Base-by-base conservation (phyloP, 2,888 invertebrate species). In the Drosophila algonquin region DNA sequence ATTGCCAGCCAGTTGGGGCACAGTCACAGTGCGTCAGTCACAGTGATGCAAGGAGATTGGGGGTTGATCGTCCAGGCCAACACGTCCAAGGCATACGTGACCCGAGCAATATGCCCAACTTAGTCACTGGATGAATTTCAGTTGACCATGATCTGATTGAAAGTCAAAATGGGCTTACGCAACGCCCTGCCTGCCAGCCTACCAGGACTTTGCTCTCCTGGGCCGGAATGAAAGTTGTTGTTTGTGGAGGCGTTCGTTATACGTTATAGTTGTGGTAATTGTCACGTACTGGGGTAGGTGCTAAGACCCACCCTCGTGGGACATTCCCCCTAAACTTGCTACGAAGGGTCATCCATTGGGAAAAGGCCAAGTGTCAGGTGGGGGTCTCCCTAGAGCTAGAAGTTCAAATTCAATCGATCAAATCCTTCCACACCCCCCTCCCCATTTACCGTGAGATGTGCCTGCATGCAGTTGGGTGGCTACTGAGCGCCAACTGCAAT, bases 181-280 rank as follows among this genome's bases (percentile, higher is more conserved):
- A 27, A 6, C 27, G 27, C 27, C 27, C 27, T 35, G 35, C 12
- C 12, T 4, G 35, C 12, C 32, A 5, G 24, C 24, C 24, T 24
- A 24, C 7, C n/a, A 18, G 30, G 44, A 8, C 8, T 30, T 1
- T 30, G 0, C 2, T 30, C 30, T 30, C 30, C 30, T 30, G 30
- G 8, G 10, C 35, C 12, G 5, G 35, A 5, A 1, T 1, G 4
- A 12, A 12, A 12, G 35, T 35, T 10, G 35, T 57, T 60, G 71
- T 69, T 77, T 63, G 54, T 71, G 55, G n/a, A 59, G 44, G 65
- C 72, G 63, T 61, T 76, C 67, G 77, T 80, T 77, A 74, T 76
- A 70, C 78, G 78, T 75, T 80, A 77, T 73, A 70, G 72, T 62
- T 67, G 70, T 60, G 68, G 73, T 79, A 85, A 78, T 81, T 85